Evolutionary conservation across 2,113 vertebrate genomes (phyloP).

Genomic region (Oenanthe oenanthe): DNA sequence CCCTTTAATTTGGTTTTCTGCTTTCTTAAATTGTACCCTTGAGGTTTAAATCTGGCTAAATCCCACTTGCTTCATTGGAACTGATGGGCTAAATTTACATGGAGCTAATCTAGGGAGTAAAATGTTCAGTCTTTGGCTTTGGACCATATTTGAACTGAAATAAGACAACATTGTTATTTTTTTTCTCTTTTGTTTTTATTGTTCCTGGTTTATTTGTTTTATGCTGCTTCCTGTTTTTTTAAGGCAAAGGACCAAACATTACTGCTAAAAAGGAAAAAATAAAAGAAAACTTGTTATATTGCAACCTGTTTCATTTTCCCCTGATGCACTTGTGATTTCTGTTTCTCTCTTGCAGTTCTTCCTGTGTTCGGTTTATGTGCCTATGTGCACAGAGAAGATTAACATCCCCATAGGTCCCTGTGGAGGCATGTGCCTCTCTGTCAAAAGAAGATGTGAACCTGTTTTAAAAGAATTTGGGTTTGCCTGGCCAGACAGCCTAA

Average conservation of each 20-base stretch:
- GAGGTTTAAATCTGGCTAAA: not conserved
- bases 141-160: not conserved
- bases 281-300: not conserved
- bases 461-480: constrained; percentile 97
- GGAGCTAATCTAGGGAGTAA: not conserved
- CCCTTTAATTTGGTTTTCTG: not conserved
- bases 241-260: not conserved
- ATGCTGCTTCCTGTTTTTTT: constrained; percentile 5
- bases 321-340: not conserved
- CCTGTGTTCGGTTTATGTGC: constrained; percentile 96
- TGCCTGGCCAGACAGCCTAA: constrained; percentile 92
- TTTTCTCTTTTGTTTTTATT: constrained; percentile 32
- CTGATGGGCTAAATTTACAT: not conserved
- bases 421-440: constrained; percentile 95
- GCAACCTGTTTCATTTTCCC: not conserved
- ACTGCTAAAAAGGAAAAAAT: not conserved
- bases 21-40: not conserved
- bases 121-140: not conserved
- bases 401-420: constrained; percentile 97
- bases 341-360: constrained; percentile 86
- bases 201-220: constrained; percentile 37
- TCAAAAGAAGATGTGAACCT: constrained; percentile 93
- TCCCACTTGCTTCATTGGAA: not conserved
- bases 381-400: constrained; percentile 99
- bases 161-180: not conserved